phyloP scores from a whole-genome alignment of 2,113 vertebrate species.

The Triplophysa dalaica region DNA sequence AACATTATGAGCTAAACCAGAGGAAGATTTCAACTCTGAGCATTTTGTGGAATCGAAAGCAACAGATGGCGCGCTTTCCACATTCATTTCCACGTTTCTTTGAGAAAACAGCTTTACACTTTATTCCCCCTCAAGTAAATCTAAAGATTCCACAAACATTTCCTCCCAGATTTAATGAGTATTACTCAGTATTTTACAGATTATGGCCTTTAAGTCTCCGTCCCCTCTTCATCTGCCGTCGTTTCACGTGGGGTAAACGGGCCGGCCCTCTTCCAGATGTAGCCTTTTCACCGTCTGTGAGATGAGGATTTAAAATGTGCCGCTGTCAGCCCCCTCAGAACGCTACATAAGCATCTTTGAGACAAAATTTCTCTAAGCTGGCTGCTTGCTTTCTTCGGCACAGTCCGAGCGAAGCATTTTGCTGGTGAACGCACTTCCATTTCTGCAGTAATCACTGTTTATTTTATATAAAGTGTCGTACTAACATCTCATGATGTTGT shows the following conservation, averaged over 20 bases:
- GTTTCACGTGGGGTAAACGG: conserved; percentile 55
- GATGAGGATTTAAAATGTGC: conserved; percentile 33
- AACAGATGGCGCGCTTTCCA: neutral
- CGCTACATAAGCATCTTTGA: conserved; percentile 29
- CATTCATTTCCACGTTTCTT: too few relatives aligned
- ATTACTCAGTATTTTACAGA: conserved; percentile 70
- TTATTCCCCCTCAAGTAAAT: neutral
- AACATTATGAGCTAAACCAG: neutral
- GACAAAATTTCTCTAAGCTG: conserved; percentile 16
- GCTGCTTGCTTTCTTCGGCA: conserved; percentile 5
- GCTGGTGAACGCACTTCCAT: conserved; percentile 2
- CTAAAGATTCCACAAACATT: neutral
- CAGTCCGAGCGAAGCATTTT: neutral
- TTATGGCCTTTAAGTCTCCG: conserved; percentile 64
- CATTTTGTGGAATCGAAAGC: too few relatives aligned
- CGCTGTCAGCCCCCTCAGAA: conserved; percentile 29
- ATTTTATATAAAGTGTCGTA: neutral
- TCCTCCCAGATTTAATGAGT: conserved; percentile 62
- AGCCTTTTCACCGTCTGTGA: conserved; percentile 20
- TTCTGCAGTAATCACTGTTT: conserved; percentile 26
- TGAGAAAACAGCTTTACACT: neutral
- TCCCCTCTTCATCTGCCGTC: conserved; percentile 45
- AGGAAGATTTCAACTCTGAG: neutral
- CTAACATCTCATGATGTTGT: neutral
- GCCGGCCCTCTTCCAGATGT: conserved; percentile 1